Conservation (phyloP, 2,888 invertebrate species). For the Scaptodrosophila latifasciaeformis region DNA sequence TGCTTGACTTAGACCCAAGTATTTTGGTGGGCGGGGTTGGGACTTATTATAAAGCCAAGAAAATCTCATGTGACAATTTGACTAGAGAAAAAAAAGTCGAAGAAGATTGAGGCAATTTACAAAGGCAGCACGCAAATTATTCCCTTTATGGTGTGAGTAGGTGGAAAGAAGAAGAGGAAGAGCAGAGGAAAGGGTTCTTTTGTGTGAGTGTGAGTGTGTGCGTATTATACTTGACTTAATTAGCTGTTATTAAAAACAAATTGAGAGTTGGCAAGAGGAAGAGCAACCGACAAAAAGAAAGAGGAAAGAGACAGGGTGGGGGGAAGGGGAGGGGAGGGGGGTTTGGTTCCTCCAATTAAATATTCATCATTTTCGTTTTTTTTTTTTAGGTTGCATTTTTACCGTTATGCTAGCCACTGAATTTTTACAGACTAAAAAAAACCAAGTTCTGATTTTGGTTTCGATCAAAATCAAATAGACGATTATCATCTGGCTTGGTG, state of each 20-base stretch:
- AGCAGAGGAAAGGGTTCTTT: not conserved
- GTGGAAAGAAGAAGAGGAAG: not conserved
- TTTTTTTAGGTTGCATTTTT: not conserved
- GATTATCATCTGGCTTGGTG: too few relatives aligned
- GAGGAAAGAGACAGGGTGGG: too few relatives aligned
- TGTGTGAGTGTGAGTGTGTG: constrained; percentile 15
- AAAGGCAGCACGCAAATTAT: constrained; percentile 14
- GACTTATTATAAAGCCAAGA: constrained; percentile 16
- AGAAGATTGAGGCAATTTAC: constrained; percentile 51
- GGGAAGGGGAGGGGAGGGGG: too few relatives aligned
- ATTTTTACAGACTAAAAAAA: too few relatives aligned
- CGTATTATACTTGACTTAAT: constrained; percentile 58
- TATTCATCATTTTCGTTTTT: constrained; percentile 31
- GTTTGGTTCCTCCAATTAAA: constrained; percentile 55
- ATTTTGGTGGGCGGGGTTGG: not conserved
- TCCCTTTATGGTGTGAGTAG: too few relatives aligned
- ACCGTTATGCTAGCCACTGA: not conserved
- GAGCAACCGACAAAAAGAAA: constrained; percentile 13
- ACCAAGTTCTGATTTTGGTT: not conserved
- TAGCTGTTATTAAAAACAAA: constrained; percentile 63
- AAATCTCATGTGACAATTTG: constrained; percentile 12
- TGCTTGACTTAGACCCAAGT: constrained; percentile 47
- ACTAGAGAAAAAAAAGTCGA: constrained; percentile 14
- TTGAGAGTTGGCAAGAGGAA: constrained; percentile 43
- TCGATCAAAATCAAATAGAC: not conserved